Percentiles rank a stretch among this genome's conserved stretches.
Conservation (phyloP, 2,113 vertebrate species). For the Ophthalmolycus amberensis region DNA sequence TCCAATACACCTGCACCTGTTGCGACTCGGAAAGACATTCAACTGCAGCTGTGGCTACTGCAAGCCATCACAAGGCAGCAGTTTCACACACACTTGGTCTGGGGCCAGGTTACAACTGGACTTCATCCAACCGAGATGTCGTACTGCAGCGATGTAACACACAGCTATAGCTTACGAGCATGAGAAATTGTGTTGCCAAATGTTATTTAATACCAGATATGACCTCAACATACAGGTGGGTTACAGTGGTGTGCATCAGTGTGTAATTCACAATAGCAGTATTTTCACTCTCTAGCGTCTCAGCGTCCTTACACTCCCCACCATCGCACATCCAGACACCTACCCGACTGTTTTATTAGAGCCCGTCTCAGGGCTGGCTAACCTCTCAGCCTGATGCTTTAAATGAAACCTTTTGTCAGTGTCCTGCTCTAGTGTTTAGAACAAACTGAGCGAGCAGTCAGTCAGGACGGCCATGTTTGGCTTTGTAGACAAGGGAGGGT, state of each 20-base stretch:
- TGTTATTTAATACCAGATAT: background rate
- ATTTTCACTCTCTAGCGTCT: slow-evolving; percentile 31
- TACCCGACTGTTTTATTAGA: slow-evolving; percentile 68
- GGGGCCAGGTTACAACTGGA: slow-evolving; percentile 27
- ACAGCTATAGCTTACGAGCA: background rate
- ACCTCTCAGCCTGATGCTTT: slow-evolving; percentile 64
- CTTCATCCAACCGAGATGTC: slow-evolving; percentile 29
- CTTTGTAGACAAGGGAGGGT: slow-evolving; percentile 66
- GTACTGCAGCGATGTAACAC: slow-evolving; percentile 12
- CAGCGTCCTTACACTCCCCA: slow-evolving; percentile 5
- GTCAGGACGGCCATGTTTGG: slow-evolving; percentile 62
- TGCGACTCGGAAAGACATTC: slow-evolving; percentile 42
- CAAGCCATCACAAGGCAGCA: slow-evolving; percentile 23
- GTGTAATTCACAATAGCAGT: background rate
- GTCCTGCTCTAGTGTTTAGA: slow-evolving; percentile 66
- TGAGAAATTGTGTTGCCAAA: background rate
- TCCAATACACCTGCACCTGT: slow-evolving; percentile 65
- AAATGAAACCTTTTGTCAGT: slow-evolving; percentile 74
- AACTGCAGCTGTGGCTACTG: slow-evolving; percentile 63
- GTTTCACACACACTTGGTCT: background rate
- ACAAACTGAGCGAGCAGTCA: slow-evolving; percentile 74
- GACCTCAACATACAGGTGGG: background rate
- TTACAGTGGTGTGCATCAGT: background rate
- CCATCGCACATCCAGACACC: slow-evolving; percentile 35
- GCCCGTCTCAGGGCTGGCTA: slow-evolving; percentile 54